Conservation (phyloP, 2,888 invertebrate species). For the Cheilosia vulpina region DNA sequence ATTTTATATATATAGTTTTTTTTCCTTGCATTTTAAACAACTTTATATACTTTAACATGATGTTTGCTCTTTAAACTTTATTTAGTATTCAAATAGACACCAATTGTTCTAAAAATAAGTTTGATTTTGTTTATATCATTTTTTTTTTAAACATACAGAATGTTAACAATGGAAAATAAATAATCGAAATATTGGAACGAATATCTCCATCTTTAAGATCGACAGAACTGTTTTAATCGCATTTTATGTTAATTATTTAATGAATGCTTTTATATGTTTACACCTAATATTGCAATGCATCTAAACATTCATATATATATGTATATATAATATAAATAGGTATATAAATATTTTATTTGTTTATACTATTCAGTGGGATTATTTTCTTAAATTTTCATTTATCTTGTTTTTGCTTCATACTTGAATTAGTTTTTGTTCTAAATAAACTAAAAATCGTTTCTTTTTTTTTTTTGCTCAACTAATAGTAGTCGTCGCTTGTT, state of each 20-base stretch:
- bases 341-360: constrained; percentile 74
- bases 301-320: constrained; percentile 71
- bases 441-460: constrained; percentile 31
- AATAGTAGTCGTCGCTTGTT: constrained; percentile 59
- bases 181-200: constrained; percentile 52
- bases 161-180: constrained; percentile 53
- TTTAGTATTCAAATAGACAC: constrained; percentile 71
- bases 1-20: constrained; percentile 17
- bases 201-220: constrained; percentile 36
- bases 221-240: constrained; percentile 39
- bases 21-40: constrained; percentile 36
- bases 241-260: constrained; percentile 46
- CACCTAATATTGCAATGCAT: constrained; percentile 73
- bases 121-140: constrained; percentile 46
- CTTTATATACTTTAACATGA: constrained; percentile 44
- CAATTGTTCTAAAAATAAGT: constrained; percentile 74
- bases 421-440: constrained; percentile 41
- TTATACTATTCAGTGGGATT: constrained; percentile 76
- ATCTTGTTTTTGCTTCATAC: constrained; percentile 11
- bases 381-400: constrained; percentile 65
- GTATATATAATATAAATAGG: constrained; percentile 71
- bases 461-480: constrained; percentile 67
- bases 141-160: constrained; percentile 52
- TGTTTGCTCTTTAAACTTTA: constrained; percentile 52
- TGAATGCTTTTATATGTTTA: constrained; percentile 57